Conservation (phyloP, 2,113 vertebrate species). For the Cathartes aura region DNA sequence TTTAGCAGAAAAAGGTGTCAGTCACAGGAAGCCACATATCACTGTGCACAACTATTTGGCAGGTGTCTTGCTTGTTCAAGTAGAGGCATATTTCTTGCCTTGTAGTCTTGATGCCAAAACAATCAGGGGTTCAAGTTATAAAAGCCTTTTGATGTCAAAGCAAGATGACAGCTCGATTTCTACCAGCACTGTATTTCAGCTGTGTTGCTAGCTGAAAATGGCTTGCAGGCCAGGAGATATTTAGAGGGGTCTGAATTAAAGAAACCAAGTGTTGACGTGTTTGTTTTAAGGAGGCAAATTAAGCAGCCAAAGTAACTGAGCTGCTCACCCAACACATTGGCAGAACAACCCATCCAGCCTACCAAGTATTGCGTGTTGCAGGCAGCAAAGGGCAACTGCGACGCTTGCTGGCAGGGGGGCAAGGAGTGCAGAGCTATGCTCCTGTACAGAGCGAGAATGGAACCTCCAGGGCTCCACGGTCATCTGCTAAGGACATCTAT, state of each 20-base stretch:
- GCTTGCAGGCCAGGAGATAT: neutral
- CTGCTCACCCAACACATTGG: neutral
- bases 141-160: neutral
- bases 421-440: neutral
- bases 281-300: neutral
- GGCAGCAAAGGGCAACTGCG: neutral
- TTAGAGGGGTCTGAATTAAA: neutral
- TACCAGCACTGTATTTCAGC: neutral
- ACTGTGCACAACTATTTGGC: too few relatives aligned
- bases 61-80: neutral
- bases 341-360: neutral
- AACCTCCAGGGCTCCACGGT: neutral
- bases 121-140: neutral
- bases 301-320: neutral
- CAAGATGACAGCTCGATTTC: neutral
- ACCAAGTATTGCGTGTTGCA: accelerated
- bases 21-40: neutral
- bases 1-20: neutral
- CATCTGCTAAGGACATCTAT: neutral
- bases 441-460: neutral
- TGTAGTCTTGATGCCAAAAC: neutral
- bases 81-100: neutral
- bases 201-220: neutral
- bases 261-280: neutral
- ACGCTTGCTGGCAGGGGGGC: neutral